Base-by-base conservation (phyloP, 2,888 invertebrate genomes). In the Scaptomyza caliginosa region DNA sequence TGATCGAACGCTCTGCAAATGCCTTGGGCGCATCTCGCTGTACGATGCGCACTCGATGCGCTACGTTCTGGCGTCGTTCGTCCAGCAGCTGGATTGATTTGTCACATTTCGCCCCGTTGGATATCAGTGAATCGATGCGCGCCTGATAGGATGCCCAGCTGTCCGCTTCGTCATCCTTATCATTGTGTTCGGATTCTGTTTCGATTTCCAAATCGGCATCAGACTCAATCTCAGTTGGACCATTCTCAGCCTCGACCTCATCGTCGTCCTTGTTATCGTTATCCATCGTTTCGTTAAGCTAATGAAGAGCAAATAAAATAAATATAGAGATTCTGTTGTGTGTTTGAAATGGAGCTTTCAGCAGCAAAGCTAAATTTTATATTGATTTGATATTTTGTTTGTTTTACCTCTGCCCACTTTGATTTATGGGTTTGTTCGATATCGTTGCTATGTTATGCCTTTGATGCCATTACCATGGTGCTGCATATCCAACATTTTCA, bases 61-160 rank as follows among this genome's bases (percentile, higher is more conserved):
- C 39, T 0, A 86, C 66, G 0, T 30, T 42, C 16, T 55, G 30
- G 0, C 77, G 77, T 0, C 84, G 71, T 1, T 86, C 59, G 13
- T 81, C 86, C 19, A 83, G 28, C 5, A 42, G 2, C 3, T 52
- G 52, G 2, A 69, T 40, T 0, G 68, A 13, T 13, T 42, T 65
- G 16, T 67, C 77, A 46, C 81, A 86, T n/a, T 69, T 70, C 26
- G n/a, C n/a, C n/a, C 69, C 67, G 8, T 67, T 83, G 1, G 38
- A 38, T 1, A 80, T 43, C 0, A 86, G 23, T 0, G 65, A 28
- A 30, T 86, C 81, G 10, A 81, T 67, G 30, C 62, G 81, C 0
- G 45, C 64, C 10, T 80, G 66, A 23, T 86, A 82, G 8, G 77
- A 74, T 5, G 57, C 64, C 81, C 81, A 82, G 46, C 71, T 83